Evolutionary conservation across 2,113 vertebrate species (phyloP), one percentile per base, ranked within the genome.

Genomic region (Sylvia atricapilla): DNA sequence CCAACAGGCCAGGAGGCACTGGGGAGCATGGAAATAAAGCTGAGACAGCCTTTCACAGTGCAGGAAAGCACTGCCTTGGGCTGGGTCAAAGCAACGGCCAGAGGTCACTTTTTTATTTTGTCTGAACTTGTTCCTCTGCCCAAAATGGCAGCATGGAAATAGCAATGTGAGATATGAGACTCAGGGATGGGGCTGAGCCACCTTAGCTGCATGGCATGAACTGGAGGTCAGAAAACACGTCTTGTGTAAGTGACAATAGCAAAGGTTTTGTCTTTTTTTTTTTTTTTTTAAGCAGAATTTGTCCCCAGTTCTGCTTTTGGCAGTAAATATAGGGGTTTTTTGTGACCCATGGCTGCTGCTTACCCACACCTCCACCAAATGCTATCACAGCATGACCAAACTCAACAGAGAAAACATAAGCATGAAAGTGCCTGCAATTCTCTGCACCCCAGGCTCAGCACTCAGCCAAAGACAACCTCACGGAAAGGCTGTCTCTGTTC

Each of bases 21-120:
- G 21, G 81, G 93, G 73, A 94, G 79, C 90, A 92, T 87, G 86
- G 95, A 96, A 97, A 94, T 66, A 41, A 16, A 96, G 70, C 77
- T 2, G 37, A 87, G 93, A 44, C 64, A 46, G 84, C 44, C 62
- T 89, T 95, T 62, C 84, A 49, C 4, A 59, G 81, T 0, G 37
- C 73, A 92, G 94, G 83, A 64, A 88, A 78, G 92, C 37, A 17
- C n/a, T 15, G 87, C 95, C 79, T 55, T 62, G 77, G 95, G 83
- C 73, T 93, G 89, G 93, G 76, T 74, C 28, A 9, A 49, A 78
- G 88, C 73, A 73, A 30, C 0, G 2, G 80, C 64, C 86, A 96
- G 80, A 93, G 92, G 88, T 78, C 25, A 10, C 8, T 17, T 81
- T 81, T 92, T 87, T 96, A 92, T 95, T 97, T 96, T 94, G 94